Conservation (phyloP, 2,888 invertebrate genomes). For the Cetonia aurata region DNA sequence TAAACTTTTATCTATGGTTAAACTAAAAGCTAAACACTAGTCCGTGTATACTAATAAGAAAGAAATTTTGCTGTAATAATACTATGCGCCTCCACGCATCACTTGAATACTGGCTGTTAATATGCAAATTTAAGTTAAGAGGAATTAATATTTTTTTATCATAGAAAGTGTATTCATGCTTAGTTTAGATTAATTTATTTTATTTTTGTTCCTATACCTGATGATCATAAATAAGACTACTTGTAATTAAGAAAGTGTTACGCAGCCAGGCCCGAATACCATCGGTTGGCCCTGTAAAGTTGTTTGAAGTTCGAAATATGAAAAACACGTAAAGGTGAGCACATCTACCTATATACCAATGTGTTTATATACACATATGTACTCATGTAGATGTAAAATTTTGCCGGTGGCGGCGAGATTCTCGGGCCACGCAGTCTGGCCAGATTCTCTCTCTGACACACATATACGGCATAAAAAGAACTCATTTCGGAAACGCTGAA, state of each 20-base stretch:
- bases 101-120: too few relatives aligned
- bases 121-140: too few relatives aligned
- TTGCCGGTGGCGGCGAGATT: conserved; percentile 48
- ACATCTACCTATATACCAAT: not conserved
- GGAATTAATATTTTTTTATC: too few relatives aligned
- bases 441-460: conserved; percentile 53
- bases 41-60: too few relatives aligned
- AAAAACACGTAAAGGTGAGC: conserved; percentile 29
- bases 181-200: too few relatives aligned
- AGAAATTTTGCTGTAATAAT: too few relatives aligned
- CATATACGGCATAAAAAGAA: conserved; percentile 45
- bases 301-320: conserved; percentile 2
- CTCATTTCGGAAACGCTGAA: conserved; percentile 37
- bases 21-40: too few relatives aligned
- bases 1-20: too few relatives aligned
- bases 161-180: too few relatives aligned
- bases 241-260: conserved; percentile 25
- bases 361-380: conserved; percentile 14
- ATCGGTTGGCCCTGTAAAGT: not conserved
- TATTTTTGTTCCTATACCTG: too few relatives aligned
- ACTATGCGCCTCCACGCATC: too few relatives aligned
- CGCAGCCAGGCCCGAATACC: conserved; percentile 7
- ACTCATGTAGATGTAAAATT: conserved; percentile 46
- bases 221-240: too few relatives aligned
- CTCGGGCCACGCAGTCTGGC: conserved; percentile 54